Evolutionary conservation across 2,888 invertebrate genomes (phyloP).

Genomic region (Acleris sparsana): DNA sequence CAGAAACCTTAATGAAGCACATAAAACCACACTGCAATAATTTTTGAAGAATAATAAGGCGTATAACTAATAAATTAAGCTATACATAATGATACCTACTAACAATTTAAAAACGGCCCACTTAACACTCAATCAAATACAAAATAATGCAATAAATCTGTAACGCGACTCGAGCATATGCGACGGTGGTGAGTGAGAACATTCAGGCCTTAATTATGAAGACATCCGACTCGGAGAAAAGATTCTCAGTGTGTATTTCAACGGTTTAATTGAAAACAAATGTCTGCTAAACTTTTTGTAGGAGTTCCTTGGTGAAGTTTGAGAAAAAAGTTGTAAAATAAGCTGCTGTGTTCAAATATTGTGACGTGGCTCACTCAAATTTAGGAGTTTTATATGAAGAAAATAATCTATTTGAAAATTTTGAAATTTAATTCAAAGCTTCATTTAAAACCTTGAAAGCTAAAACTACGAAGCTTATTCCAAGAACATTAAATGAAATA

Average conservation of each 20-base stretch:
- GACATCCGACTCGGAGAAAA: constrained; percentile 59
- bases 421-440: too few relatives aligned
- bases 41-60: constrained; percentile 18
- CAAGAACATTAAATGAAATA: too few relatives aligned
- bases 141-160: constrained; percentile 70
- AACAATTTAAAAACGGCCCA: constrained; percentile 29
- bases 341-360: background rate
- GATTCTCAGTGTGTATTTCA: constrained; percentile 73
- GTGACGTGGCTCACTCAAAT: background rate
- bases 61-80: constrained; percentile 27
- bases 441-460: too few relatives aligned
- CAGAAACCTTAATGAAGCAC: background rate
- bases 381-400: background rate
- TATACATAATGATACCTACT: constrained; percentile 16
- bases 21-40: background rate
- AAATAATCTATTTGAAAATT: background rate
- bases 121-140: constrained; percentile 39
- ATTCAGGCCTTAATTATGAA: constrained; percentile 68
- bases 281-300: constrained; percentile 54
- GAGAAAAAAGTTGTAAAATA: constrained; percentile 1
- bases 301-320: constrained; percentile 44
- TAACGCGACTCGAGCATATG: constrained; percentile 59
- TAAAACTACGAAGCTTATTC: too few relatives aligned
- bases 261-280: constrained; percentile 77
- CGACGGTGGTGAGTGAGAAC: constrained; percentile 59